Evolutionary conservation across 2,888 invertebrate genomes (phyloP), one percentile per base, ranked within the genome.

Genomic region (Eurytoma californica): DNA sequence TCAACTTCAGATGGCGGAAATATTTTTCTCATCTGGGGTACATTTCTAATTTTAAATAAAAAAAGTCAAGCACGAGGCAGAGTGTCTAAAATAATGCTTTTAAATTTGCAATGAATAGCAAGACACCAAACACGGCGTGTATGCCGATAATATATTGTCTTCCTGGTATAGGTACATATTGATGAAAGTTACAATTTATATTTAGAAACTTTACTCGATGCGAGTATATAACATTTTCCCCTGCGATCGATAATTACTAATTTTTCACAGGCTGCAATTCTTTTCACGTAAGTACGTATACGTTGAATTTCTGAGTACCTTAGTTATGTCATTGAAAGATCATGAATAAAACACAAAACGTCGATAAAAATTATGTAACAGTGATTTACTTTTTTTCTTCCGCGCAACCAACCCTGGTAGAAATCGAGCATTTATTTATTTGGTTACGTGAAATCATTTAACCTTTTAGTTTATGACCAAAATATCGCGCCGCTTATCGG

Each of bases 241-340:
- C 39, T n/a, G 47, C 65, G 58, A 60, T 77, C 77, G 51, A 72
- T 77, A 72, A 72, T 72, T 66, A 67, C 20, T 58, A 58, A 72
- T 60, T 60, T 77, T 72, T 77, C 20, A 72, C 66, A 14, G 30
- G 3, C 20, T 63, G 16, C 51, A 24, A 61, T 51, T 60, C 18
- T 14, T 16, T 53, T 51, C 18, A 7, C 53, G n/a, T 24, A 24
- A 57, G 39, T 12, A 39, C n/a, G 20, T 20, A 30, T 47, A 51
- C 9, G 57, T 73, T 65, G 65, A 65, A 65, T 73, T 24, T 18
- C 47, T 63, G 30, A 63, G 63, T 18, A 12, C 39, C 7, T 39
- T 5, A 13, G 53, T n/a, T 28, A 63, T n/a, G 12, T 58, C 18
- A 58, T 51, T 39, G 16, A 66, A 66, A 60, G 14, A 18, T 63